Percentiles rank a stretch among this genome's conserved stretches.
Evolutionary conservation across 2,797 vertebrate species (phyloP).

Genomic region (Ibycter americanus): DNA sequence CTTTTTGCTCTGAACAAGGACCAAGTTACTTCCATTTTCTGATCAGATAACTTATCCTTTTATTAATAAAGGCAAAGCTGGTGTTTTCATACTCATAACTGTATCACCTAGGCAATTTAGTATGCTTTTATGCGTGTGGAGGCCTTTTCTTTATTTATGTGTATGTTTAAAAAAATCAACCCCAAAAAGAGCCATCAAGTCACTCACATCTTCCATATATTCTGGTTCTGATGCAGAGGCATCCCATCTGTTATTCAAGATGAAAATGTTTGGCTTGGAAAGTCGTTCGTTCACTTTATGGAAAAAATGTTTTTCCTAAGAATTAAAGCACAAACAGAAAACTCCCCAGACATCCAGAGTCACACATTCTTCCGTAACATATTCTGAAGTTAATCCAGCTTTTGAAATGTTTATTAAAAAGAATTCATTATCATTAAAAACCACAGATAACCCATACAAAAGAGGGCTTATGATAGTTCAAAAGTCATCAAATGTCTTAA

Average conservation of each 20-base stretch:
- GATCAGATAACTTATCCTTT: background rate
- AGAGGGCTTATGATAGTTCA: background rate
- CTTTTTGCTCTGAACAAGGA: background rate
- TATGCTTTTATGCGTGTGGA: background rate
- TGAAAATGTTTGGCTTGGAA: constrained; percentile 98
- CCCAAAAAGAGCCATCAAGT: background rate
- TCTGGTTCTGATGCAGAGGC: constrained; percentile 97
- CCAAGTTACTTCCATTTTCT: background rate
- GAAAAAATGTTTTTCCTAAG: constrained; percentile 98
- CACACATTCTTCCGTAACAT: background rate
- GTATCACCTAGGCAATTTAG: background rate
- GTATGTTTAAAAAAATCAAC: background rate
- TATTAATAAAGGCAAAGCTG: background rate
- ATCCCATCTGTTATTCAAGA: constrained; percentile 98
- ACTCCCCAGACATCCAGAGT: background rate
- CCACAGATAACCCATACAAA: background rate
- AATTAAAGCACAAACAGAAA: constrained; percentile 39
- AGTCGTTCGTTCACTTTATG: constrained; percentile 97
- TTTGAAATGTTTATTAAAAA: background rate
- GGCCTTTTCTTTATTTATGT: background rate
- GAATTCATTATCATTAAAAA: background rate
- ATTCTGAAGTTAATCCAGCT: background rate
- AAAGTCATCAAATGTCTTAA: background rate
- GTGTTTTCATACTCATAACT: background rate
- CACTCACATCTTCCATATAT: constrained; percentile 98